Conservation (phyloP, 2,888 invertebrate species). For the Ditula angustiorana region DNA sequence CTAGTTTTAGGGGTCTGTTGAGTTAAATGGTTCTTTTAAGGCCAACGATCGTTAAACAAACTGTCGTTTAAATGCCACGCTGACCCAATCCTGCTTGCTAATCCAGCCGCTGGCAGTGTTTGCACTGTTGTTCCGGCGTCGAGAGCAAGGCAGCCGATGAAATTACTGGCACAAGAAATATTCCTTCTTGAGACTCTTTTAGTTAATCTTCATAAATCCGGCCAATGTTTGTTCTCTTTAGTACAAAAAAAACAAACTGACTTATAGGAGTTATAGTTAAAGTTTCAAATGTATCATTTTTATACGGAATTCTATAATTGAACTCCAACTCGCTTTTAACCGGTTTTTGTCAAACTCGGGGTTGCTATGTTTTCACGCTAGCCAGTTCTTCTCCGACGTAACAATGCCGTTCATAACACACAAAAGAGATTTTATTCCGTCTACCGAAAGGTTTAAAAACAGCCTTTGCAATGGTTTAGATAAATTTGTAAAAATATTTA, state of each 20-base stretch:
- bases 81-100: no score
- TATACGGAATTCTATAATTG: slow-evolving; percentile 3
- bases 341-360: slow-evolving; percentile 38
- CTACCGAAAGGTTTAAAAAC: neutral
- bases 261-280: no score
- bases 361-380: slow-evolving; percentile 40
- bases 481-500: slow-evolving; percentile 34
- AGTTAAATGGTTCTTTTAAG: neutral
- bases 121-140: no score
- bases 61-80: no score
- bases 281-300: neutral
- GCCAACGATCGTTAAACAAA: no score
- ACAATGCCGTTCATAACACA: neutral
- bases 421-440: slow-evolving; percentile 2
- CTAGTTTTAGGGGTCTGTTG: slow-evolving; percentile 45
- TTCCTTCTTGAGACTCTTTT: no score
- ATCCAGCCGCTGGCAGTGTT: no score
- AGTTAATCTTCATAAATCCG: no score
- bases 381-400: slow-evolving; percentile 10
- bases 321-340: neutral
- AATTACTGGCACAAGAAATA: no score
- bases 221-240: no score
- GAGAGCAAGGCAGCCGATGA: no score
- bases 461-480: neutral
- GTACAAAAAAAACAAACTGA: no score